Base-by-base conservation (phyloP, 2,888 invertebrate species). In the Arge pagana region DNA sequence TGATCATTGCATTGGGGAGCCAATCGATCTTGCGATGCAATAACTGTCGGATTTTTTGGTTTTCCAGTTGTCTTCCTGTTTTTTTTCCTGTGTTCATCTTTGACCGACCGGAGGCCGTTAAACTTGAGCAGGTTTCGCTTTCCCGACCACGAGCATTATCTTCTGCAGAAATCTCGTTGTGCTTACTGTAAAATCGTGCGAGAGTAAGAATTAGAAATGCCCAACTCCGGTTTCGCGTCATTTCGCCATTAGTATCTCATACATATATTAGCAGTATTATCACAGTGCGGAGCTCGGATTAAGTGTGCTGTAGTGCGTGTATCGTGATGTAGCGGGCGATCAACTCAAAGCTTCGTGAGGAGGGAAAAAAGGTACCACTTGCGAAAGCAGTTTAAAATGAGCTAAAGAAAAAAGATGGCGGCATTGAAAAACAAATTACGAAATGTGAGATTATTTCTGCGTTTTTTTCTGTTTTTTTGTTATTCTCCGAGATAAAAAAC, bases 101-200 rank as follows among this genome's bases (percentile, higher is more conserved):
- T 42, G 3, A 15, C 21, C 16, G 16, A 37, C 18, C 52, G 18
- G 36, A 30, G 23, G 54, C 54, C 33, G 45, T 75, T 83, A 88
- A 72, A 87, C 82, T 78, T 85, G 83, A 71, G 85, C 83, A 69
- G 86, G 82, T 79, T 86, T 87, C 63, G 85, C 77, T 71, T 88
- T 87, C 60, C 88, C 87, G 62, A 89, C 84, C 58, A 89, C 89
- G 77, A 90, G 78, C 70, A 90, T 80, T 65, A 87, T 70, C 75
- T 87, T 88, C 76, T 90, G 89, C 59, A 88, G 78, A 67, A 82
- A 79, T 65, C 79, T 79, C 19, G 89, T 89, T 55, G 79, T 67
- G 64, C 71, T 81, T 78, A 82, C 86, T 86, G 81, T 10, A 79
- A 81, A 57, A 50, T 41, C 50, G 55, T 42, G 48, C 51, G n/a